phyloP scores from a whole-genome alignment of 2,113 vertebrate genomes.

The Microtus pennsylvanicus region DNA sequence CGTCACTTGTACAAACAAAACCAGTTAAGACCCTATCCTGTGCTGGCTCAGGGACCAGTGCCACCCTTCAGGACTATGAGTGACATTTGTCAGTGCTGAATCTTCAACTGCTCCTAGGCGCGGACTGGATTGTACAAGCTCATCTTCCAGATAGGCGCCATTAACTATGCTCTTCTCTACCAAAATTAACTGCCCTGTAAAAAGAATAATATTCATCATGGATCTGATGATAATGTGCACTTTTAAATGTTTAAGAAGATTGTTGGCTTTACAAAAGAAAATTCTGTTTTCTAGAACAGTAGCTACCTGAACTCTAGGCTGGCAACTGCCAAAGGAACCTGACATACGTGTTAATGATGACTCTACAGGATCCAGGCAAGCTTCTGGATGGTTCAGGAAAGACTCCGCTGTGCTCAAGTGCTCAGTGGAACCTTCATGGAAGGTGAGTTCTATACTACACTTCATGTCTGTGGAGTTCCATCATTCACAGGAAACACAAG shows the following conservation, averaged over 20 bases:
- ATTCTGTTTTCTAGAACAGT: slow-evolving; percentile 14
- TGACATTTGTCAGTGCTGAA: background rate
- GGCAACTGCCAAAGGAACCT: background rate
- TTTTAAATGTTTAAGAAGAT: slow-evolving; percentile 62
- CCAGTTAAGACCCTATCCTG: background rate
- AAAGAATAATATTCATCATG: background rate
- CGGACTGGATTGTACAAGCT: background rate
- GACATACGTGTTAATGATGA: background rate
- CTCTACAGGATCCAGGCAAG: slow-evolving; percentile 10
- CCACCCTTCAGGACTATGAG: background rate
- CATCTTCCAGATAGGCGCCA: background rate
- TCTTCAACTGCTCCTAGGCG: background rate
- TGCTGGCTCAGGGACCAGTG: background rate
- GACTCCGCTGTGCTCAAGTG: slow-evolving; percentile 56
- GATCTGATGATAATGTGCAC: slow-evolving; percentile 56
- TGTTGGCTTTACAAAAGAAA: slow-evolving; percentile 16
- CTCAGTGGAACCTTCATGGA: background rate
- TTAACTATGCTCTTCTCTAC: background rate
- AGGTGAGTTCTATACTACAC: slow-evolving; percentile 29
- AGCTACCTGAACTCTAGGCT: background rate
- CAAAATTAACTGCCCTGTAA: slow-evolving; percentile 41
- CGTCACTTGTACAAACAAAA: background rate
- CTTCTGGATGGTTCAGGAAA: slow-evolving; percentile 43
- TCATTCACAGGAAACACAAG: slow-evolving; percentile 1
- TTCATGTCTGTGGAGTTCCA: background rate